phyloP scores from a whole-genome alignment of 2,888 invertebrate genomes.

The Andrena dorsata region DNA sequence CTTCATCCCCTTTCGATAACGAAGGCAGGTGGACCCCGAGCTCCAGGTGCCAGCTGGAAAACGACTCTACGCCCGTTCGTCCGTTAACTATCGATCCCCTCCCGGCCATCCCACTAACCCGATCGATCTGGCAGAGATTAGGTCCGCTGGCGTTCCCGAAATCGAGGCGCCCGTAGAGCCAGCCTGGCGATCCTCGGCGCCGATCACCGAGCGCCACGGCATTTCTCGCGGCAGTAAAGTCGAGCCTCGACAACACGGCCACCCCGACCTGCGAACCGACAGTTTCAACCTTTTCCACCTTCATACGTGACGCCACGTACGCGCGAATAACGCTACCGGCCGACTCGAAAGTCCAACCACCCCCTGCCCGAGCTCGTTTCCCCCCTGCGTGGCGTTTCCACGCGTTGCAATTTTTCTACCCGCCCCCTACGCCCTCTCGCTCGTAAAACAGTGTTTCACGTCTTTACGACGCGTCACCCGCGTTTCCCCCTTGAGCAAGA shows the following conservation, averaged over 20 bases:
- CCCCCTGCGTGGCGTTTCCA: neutral
- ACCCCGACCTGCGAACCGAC: conserved; percentile 84
- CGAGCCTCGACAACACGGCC: conserved; percentile 86
- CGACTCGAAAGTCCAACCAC: neutral
- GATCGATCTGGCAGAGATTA: conserved; percentile 74
- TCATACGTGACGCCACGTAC: conserved; percentile 37
- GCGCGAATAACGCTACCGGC: conserved; percentile 10
- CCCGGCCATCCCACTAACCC: conserved; percentile 54
- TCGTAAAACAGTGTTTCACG: conserved; percentile 51
- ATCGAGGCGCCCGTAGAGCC: conserved; percentile 84
- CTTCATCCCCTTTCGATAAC: neutral
- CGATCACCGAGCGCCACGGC: conserved; percentile 86
- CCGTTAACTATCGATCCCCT: conserved; percentile 50
- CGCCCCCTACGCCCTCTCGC: neutral
- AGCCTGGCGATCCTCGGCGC: conserved; percentile 53
- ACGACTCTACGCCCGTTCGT: conserved; percentile 20
- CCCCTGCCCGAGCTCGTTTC: neutral
- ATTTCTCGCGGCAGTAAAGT: conserved; percentile 86
- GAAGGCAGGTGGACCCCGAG: neutral
- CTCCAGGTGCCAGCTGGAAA: conserved; percentile 1
- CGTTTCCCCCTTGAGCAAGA: neutral
- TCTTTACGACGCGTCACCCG: conserved; percentile 50
- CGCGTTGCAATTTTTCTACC: conserved; percentile 33
- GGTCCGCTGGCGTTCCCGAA: conserved; percentile 81
- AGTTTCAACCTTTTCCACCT: conserved; percentile 31